These are phyloP conservation scores for Coregonus sp. DNA, from an alignment of 2,797 vertebrate genomes.

Conservation along the genomic window DNA sequence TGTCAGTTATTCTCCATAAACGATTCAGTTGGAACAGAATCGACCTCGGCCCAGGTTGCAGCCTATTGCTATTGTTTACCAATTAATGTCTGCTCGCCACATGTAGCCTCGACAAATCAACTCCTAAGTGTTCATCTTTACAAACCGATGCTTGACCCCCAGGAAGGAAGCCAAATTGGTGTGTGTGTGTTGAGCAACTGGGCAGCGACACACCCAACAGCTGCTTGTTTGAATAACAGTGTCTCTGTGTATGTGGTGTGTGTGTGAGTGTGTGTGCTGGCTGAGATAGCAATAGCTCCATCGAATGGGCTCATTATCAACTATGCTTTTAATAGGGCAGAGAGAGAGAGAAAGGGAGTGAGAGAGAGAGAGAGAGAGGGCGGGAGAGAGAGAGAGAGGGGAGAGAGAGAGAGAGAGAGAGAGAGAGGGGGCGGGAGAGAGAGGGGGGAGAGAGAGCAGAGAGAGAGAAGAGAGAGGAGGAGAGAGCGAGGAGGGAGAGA, in stretches of 20 bases:
- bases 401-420: neutral
- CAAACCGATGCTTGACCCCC: constrained; percentile 45
- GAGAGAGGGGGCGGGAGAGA: neutral
- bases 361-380: neutral
- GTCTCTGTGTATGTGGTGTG: constrained; percentile 34
- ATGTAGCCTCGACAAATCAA: constrained; percentile 34
- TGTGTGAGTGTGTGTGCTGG: neutral
- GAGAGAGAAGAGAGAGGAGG: no score
- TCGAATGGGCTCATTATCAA: constrained; percentile 62
- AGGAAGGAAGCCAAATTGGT: constrained; percentile 25
- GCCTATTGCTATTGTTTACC: constrained; percentile 29
- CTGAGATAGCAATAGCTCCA: constrained; percentile 17
- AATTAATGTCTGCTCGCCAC: constrained; percentile 41
- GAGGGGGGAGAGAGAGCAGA: accelerated
- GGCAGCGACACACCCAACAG: constrained; percentile 62
- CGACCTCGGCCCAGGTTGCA: neutral
- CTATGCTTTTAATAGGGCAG: constrained; percentile 62
- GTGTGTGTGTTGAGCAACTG: constrained; percentile 36
- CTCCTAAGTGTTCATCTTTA: constrained; percentile 51
- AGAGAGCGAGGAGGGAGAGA: no score
- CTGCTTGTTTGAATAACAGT: constrained; percentile 69
- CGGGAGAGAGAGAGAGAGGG: neutral
- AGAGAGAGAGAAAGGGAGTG: constrained; percentile 42
- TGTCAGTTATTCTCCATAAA: constrained; percentile 32
- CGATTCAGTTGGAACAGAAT: constrained; percentile 1